phyloP scores from a whole-genome alignment of 2,113 vertebrate genomes.

The Serinus canaria region DNA sequence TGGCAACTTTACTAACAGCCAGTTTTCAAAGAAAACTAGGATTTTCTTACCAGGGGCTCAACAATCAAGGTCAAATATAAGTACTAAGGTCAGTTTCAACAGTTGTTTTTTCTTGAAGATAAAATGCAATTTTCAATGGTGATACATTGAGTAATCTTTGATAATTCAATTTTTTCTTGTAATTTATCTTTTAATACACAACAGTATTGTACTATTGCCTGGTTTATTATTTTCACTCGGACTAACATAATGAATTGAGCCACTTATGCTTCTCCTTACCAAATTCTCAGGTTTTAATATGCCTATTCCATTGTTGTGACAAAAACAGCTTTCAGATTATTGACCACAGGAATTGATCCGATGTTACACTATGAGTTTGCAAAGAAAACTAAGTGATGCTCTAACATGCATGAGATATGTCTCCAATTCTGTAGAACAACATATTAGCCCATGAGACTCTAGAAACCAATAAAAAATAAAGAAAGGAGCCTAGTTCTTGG shows the following conservation, averaged over 20 bases:
- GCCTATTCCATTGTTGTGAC: neutral
- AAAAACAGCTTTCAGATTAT: neutral
- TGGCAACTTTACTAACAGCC: conserved; percentile 31
- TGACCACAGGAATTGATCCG: neutral
- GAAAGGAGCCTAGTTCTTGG: fast-evolving
- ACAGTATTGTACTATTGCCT: neutral
- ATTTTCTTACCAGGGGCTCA: neutral
- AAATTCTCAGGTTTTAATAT: neutral
- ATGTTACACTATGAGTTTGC: neutral
- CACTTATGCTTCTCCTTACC: neutral
- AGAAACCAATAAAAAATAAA: neutral
- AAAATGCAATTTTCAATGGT: neutral
- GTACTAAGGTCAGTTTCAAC: neutral
- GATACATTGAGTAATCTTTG: neutral
- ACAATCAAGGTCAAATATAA: neutral
- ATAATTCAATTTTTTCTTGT: neutral
- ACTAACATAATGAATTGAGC: neutral
- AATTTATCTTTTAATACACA: neutral
- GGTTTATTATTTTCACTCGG: neutral
- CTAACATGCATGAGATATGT: fast-evolving
- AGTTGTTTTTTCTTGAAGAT: neutral
- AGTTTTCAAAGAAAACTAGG: neutral
- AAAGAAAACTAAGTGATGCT: neutral
- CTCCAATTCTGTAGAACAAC: neutral
- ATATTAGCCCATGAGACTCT: neutral